Percentiles rank a stretch among this genome's conserved stretches.
Evolutionary conservation across 2,797 vertebrate species (phyloP).

Genomic region (Arrhamphus sclerolepis): DNA sequence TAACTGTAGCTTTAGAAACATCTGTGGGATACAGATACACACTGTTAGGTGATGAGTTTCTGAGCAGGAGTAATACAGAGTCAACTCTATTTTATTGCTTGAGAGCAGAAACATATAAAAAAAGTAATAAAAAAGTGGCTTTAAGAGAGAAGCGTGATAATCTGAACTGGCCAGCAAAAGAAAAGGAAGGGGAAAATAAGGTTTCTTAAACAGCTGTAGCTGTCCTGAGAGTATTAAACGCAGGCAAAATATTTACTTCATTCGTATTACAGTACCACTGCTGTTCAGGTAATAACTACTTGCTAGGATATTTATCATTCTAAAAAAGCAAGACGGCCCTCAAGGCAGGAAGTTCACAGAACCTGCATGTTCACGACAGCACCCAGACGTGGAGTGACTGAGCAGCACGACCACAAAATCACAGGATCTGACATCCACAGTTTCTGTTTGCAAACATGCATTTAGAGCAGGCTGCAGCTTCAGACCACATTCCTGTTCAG

Average conservation of each 20-base stretch:
- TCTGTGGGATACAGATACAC: slow-evolving; percentile 21
- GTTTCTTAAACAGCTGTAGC: slow-evolving; percentile 5
- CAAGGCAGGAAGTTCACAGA: slow-evolving; percentile 25
- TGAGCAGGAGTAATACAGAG: slow-evolving; percentile 25
- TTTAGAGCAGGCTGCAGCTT: slow-evolving; percentile 23
- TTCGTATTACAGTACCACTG: background rate
- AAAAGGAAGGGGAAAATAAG: background rate
- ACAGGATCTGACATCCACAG: slow-evolving; percentile 34
- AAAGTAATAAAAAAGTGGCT: slow-evolving; percentile 32
- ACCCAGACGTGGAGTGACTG: slow-evolving; percentile 36
- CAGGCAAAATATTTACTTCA: slow-evolving; percentile 25
- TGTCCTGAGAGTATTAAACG: slow-evolving; percentile 17
- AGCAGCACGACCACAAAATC: slow-evolving; percentile 40
- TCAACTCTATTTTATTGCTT: slow-evolving; percentile 22
- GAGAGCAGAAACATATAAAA: slow-evolving; percentile 45
- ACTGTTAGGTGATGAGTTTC: slow-evolving; percentile 20
- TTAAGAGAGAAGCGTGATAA: slow-evolving; percentile 11
- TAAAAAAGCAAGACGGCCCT: slow-evolving; percentile 1
- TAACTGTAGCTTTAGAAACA: slow-evolving; percentile 11
- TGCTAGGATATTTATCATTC: slow-evolving; percentile 27
- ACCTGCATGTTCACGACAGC: slow-evolving; percentile 11
- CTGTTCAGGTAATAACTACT: slow-evolving; percentile 19
- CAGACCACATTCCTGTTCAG: slow-evolving; percentile 44
- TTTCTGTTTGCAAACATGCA: slow-evolving; percentile 29
- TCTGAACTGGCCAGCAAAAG: slow-evolving; percentile 8